Base-by-base conservation (phyloP, 2,888 invertebrate genomes). In the Epinotia ramella region DNA sequence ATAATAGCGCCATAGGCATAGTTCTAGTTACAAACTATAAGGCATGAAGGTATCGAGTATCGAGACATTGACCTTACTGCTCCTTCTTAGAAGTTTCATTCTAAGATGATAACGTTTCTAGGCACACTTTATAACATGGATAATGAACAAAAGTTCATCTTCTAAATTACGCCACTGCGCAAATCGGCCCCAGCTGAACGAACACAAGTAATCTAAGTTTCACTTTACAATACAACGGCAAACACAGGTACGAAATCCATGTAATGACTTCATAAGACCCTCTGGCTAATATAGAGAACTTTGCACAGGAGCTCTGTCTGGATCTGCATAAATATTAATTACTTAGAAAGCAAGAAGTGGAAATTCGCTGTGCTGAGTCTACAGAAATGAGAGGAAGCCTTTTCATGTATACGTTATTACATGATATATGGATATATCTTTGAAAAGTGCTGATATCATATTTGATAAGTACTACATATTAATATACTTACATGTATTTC, bases 281-380 rank as follows among this genome's bases (percentile, higher is more conserved):
- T 28, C 28, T 70, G 57, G 46, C 33, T 68, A 62, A 70, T 49
- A 62, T 70, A 53, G 49, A 70, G 46, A 70, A 70, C 24, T 69
- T 59, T 63, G 20, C 33, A 20, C 62, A n/a, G 24, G 16, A 53
- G 11, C 20, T 56, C 40, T 9, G 71, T 16, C 7, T 62, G 33
- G 12, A 53, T 63, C 33, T 62, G 18, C 70, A 70, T 63, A 20
- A 53, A 70, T 53, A 62, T 62, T 70, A 49, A 63, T 62, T 53
- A 57, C 24, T 28, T 28, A 28, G 7, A 57, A 46, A 11, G 62
- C 13, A 70, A 46, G 16, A 62, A 33, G 59, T 53, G 20, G 49
- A 53, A 49, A 70, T 65, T n/a, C 16, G 28, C 11, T 40, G 65
- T 16, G 16, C 49, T 49, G 65, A 24, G 46, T 20, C 16, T 12